Evolutionary conservation across 2,113 vertebrate species (phyloP).

Genomic region (Acrocephalus arundinaceus): DNA sequence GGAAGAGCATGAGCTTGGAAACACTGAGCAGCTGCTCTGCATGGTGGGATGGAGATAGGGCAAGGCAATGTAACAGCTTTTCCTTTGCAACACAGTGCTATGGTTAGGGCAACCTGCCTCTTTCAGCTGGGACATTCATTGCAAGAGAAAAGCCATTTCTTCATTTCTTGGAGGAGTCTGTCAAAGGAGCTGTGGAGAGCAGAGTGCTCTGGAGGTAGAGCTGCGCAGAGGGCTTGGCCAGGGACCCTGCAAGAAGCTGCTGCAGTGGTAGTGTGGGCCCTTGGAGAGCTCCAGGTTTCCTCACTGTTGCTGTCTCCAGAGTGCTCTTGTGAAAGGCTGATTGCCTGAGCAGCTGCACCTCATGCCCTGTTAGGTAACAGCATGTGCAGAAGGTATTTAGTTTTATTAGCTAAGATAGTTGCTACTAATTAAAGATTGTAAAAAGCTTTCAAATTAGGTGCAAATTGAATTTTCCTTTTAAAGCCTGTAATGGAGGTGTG

Average conservation of each 20-base stretch:
- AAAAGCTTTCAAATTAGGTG: not conserved
- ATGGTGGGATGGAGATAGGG: not conserved
- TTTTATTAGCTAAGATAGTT: not conserved
- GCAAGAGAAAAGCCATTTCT: not conserved
- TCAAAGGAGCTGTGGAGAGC: not conserved
- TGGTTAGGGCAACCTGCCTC: not conserved
- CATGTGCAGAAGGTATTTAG: not conserved
- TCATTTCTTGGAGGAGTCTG: not conserved
- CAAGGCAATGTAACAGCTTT: not conserved
- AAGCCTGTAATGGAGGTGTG: not conserved
- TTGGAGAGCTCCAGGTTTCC: not conserved
- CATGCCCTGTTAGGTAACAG: not conserved
- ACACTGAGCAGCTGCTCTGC: not conserved
- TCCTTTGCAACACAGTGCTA: not conserved
- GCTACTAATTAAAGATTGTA: conserved; percentile 19
- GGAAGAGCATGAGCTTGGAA: not conserved
- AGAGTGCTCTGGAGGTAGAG: not conserved
- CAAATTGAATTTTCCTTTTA: conserved; percentile 12
- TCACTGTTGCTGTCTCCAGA: not conserved
- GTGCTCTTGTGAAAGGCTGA: not conserved
- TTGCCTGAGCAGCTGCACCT: not conserved
- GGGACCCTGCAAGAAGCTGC: not conserved
- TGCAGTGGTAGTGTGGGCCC: not conserved
- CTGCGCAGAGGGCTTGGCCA: not conserved
- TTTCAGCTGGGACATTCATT: not conserved